These are phyloP conservation scores for Trachelus tabidus DNA, from an alignment of 2,888 invertebrate species.

Conservation along the genomic window DNA sequence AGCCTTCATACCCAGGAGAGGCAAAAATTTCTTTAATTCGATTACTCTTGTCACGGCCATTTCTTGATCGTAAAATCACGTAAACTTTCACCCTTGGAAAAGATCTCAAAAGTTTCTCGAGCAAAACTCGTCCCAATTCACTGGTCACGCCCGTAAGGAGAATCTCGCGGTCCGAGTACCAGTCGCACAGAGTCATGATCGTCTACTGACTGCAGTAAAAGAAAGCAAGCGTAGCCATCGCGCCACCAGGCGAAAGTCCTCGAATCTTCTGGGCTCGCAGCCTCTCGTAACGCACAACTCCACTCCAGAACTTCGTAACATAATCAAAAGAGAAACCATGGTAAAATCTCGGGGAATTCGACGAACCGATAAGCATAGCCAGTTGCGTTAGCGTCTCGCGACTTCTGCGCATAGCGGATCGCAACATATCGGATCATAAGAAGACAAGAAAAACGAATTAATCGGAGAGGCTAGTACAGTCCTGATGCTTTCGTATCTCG, in stretches of 20 bases:
- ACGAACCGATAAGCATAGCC: too few relatives aligned
- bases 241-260: background rate
- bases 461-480: too few relatives aligned
- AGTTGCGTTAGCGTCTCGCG: too few relatives aligned
- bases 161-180: constrained; percentile 52
- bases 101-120: constrained; percentile 54
- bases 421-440: too few relatives aligned
- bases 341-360: too few relatives aligned
- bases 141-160: constrained; percentile 56
- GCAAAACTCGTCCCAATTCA: constrained; percentile 47
- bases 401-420: too few relatives aligned
- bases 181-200: constrained; percentile 53
- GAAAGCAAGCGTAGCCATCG: background rate
- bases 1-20: constrained; percentile 46
- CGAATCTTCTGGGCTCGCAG: background rate
- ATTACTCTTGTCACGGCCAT: constrained; percentile 37
- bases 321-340: too few relatives aligned
- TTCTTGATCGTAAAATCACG: constrained; percentile 39
- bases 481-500: too few relatives aligned
- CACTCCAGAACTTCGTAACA: too few relatives aligned
- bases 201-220: constrained; percentile 30
- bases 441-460: too few relatives aligned
- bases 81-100: constrained; percentile 44
- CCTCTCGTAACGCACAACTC: too few relatives aligned
- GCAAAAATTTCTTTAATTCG: constrained; percentile 48